These are phyloP conservation scores for Hippocampus kuda DNA, from an alignment of 2,797 vertebrate genomes.

Conservation along the genomic window DNA sequence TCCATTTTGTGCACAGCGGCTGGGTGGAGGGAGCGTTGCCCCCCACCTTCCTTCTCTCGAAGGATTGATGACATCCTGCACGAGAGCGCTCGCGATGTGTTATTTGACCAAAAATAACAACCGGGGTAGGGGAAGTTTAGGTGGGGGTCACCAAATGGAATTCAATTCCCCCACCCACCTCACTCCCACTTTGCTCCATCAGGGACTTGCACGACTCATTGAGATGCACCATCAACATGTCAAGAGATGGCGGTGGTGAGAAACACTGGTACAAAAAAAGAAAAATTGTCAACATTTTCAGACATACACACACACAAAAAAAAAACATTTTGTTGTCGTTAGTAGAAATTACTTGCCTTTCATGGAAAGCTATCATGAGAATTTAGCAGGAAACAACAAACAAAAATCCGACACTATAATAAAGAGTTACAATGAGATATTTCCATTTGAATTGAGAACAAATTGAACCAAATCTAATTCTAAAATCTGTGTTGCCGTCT, in stretches of 20 bases:
- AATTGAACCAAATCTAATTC: too few relatives aligned
- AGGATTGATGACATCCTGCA: constrained; percentile 71
- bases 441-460: not conserved
- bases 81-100: constrained; percentile 66
- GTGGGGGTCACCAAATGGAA: constrained; percentile 52
- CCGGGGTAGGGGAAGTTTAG: constrained; percentile 25
- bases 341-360: not conserved
- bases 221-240: constrained; percentile 4
- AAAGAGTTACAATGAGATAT: not conserved
- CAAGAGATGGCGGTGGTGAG: constrained; percentile 27
- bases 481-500: too few relatives aligned
- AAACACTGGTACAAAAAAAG: not conserved
- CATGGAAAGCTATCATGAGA: not conserved
- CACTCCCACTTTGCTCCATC: constrained; percentile 50
- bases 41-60: constrained; percentile 53
- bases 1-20: constrained; percentile 68
- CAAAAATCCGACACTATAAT: too few relatives aligned
- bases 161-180: constrained; percentile 51
- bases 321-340: not conserved
- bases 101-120: constrained; percentile 71
- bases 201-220: constrained; percentile 15
- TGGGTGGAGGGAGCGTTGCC: constrained; percentile 53
- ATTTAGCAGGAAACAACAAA: not conserved
- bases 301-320: not conserved
- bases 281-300: not conserved